Percentiles rank a stretch among this genome's conserved stretches.
Evolutionary conservation across 2,797 vertebrate genomes (phyloP).

Genomic region (Kryptolebias ocellatus): DNA sequence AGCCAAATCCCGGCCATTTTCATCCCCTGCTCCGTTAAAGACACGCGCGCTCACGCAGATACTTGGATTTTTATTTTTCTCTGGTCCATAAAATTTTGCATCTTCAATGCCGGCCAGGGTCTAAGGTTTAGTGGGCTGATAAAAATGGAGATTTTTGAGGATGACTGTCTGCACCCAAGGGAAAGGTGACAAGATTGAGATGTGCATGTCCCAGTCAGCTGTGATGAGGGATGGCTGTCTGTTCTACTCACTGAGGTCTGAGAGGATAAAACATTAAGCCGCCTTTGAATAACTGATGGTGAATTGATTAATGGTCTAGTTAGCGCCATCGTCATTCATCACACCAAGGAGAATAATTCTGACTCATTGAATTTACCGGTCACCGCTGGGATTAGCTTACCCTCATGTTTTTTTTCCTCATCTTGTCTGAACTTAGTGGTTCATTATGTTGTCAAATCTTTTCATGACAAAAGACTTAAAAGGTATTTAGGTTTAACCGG

Average conservation of each 20-base stretch:
- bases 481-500: constrained; percentile 25
- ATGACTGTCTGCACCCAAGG: constrained; percentile 55
- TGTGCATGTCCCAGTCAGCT: constrained; percentile 62
- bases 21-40: constrained; percentile 31
- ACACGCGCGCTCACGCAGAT: constrained; percentile 14
- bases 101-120: constrained; percentile 54
- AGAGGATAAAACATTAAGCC: constrained; percentile 77
- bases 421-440: constrained; percentile 33
- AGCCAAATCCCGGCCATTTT: constrained; percentile 38
- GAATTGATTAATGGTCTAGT: constrained; percentile 75
- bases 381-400: constrained; percentile 66
- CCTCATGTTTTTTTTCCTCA: constrained; percentile 60
- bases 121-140: constrained; percentile 70
- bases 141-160: constrained; percentile 74
- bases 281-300: constrained; percentile 74
- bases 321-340: constrained; percentile 74
- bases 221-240: constrained; percentile 73
- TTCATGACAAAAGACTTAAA: constrained; percentile 34
- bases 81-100: constrained; percentile 67
- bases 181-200: constrained; percentile 77
- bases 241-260: constrained; percentile 59
- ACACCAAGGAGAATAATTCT: constrained; percentile 47
- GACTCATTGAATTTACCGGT: constrained; percentile 68
- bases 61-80: constrained; percentile 46
- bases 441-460: constrained; percentile 20